A percentile compares a stretch with the other conserved stretches of the same genome.
Evolutionary conservation across 2,888 invertebrate genomes (phyloP).

Genomic region (Merodon equestris): DNA sequence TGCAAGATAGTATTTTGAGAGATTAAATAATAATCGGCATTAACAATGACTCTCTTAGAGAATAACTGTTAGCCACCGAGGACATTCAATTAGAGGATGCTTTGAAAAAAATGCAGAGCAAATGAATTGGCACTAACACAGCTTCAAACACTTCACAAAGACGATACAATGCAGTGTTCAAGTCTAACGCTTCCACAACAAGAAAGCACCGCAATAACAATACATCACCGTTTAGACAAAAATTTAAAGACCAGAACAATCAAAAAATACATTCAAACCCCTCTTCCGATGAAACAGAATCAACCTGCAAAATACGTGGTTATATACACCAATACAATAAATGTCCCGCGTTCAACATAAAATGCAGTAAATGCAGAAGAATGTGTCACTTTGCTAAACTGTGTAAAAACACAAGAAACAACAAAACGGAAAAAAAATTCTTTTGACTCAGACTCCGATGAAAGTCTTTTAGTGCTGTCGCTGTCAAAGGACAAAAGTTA

Average conservation of each 20-base stretch:
- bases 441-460: conserved; percentile 17
- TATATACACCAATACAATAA: conserved; percentile 15
- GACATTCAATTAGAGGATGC: conserved; percentile 29
- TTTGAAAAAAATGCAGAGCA: conserved; percentile 25
- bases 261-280: conserved; percentile 8
- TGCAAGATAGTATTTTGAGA: conserved; percentile 26
- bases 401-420: conserved; percentile 25
- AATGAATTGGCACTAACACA: conserved; percentile 26
- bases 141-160: conserved; percentile 29
- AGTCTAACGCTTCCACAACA: conserved; percentile 2
- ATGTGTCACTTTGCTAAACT: conserved; percentile 28
- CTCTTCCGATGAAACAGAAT: conserved; percentile 6
- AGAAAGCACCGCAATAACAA: conserved; percentile 13
- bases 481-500: conserved; percentile 13
- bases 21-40: conserved; percentile 26
- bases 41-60: conserved; percentile 16
- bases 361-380: conserved; percentile 29
- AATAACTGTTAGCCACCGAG: conserved; percentile 21
- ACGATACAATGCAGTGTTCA: conserved; percentile 17
- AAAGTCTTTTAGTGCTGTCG: conserved; percentile 22
- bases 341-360: conserved; percentile 23
- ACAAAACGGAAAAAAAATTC: neutral
- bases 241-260: conserved; percentile 2
- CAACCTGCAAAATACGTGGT: conserved; percentile 23
- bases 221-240: neutral